Base-by-base conservation (phyloP, 1,140 invertebrate species). In the Trissolcus basalis region DNA sequence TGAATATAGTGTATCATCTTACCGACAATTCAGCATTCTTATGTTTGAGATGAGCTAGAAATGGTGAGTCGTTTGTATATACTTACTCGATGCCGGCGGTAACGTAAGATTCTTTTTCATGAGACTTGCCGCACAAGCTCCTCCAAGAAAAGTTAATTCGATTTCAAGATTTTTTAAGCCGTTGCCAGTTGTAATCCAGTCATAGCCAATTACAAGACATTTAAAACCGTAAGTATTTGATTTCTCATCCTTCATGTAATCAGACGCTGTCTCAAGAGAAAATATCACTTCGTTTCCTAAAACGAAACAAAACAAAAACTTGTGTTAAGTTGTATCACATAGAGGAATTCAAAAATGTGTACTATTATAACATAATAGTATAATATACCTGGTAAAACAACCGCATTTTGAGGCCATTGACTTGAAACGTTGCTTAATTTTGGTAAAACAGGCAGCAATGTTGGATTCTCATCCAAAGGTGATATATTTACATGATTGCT, bases 211-310 rank as follows among this genome's bases (percentile, higher is more conserved):
- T 36, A 97, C 93, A 12, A 97, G 89, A 87, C 96, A 98, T 72
- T 96, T 95, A 89, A 97, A 99, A 2, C 97, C 97, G 89, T 93
- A 98, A 44, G 93, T 93, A 77, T 89, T 90, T 4, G 92, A 91
- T 80, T 94, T 93, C 51, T 97, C 97, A 89, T 97, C 96, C 83
- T 96, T 96, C 64, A 97, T 92, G 88, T 98, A 98, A 87, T 98
- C 94, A 0, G 97, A 96, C 0, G 97, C 96, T 0, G 97, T 98
- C 89, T 98, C 97, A 81, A 99, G 82, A 0, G 96, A 97, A 85
- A 99, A 98, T 75, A 97, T 91, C 0, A 98, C 93, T 89, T 98
- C 96, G 86, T 98, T 96, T 14, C 97, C 97, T 88, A 80, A 68
- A 79, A 79, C 55, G 33, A 55, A 10, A 14, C 10, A 53, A 27